Conservation (phyloP, 2,888 invertebrate species). For the Drosophila prostipennis region DNA sequence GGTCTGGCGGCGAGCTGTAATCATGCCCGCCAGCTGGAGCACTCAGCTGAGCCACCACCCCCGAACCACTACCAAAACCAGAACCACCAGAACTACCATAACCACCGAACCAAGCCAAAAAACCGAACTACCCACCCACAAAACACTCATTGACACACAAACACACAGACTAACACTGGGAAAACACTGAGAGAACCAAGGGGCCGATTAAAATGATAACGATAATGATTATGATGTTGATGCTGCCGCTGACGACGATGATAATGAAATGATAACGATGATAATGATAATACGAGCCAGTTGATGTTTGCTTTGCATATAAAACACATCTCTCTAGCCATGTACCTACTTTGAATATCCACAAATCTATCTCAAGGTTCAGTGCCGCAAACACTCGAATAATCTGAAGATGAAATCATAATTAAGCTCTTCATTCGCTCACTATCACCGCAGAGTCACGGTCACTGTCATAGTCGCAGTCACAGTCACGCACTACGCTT, state of each 20-base stretch:
- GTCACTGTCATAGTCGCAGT: conserved; percentile 26
- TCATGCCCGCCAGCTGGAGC: conserved; percentile 41
- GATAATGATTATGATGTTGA: conserved; percentile 12
- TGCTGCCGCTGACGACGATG: conserved; percentile 4
- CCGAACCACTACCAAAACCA: conserved; percentile 23
- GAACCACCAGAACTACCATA: conserved; percentile 19
- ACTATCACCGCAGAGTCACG: conserved; percentile 35
- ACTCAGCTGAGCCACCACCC: conserved; percentile 41
- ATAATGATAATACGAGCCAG: conserved; percentile 15
- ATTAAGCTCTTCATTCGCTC: conserved; percentile 38
- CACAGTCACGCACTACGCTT: conserved; percentile 7
- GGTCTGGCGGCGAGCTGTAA: conserved; percentile 32
- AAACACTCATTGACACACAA: conserved; percentile 12
- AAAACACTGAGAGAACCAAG: conserved; percentile 24
- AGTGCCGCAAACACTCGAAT: conserved; percentile 27
- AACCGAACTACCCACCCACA: conserved; percentile 32
- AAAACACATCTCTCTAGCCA: conserved; percentile 21
- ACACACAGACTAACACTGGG: conserved; percentile 14
- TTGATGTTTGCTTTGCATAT: conserved; percentile 50
- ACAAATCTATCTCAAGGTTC: conserved; percentile 25
- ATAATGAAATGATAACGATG: conserved; percentile 13
- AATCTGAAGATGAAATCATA: conserved; percentile 36
- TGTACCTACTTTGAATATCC: conserved; percentile 21
- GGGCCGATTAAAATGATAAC: conserved; percentile 11
- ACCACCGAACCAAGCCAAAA: conserved; percentile 11